A percentile compares a stretch with the other conserved stretches of the same genome.
Conservation (phyloP, 1,140 invertebrate species). For the Drosophila willistoni region DNA sequence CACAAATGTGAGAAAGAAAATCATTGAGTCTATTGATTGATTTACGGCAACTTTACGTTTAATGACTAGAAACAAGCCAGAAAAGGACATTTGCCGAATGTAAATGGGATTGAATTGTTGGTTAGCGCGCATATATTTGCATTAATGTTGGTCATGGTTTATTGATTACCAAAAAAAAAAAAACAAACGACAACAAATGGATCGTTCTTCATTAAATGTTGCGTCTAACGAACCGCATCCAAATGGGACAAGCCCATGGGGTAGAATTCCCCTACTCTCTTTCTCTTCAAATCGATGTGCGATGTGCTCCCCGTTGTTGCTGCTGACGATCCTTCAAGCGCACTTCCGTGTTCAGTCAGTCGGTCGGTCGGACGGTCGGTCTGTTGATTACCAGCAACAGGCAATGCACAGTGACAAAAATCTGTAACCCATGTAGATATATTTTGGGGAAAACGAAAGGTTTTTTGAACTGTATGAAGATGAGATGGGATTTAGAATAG, state of each 20-base stretch:
- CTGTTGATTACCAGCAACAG: constrained; percentile 37
- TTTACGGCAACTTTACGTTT: constrained; percentile 57
- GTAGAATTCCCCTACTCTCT: neutral
- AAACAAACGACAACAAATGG: neutral
- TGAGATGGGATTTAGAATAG: too few relatives aligned
- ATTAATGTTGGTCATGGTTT: constrained; percentile 73
- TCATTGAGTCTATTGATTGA: constrained; percentile 58
- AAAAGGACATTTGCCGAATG: constrained; percentile 45
- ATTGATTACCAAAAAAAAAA: constrained; percentile 51
- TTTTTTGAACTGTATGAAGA: too few relatives aligned
- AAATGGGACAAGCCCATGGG: constrained; percentile 52
- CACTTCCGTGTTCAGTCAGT: constrained; percentile 52
- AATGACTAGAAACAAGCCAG: constrained; percentile 14
- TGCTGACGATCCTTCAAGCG: constrained; percentile 68
- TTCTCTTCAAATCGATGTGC: constrained; percentile 8
- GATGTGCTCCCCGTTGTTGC: too few relatives aligned
- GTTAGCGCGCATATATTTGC: constrained; percentile 43
- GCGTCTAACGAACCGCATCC: constrained; percentile 71
- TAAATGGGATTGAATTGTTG: neutral
- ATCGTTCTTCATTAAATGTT: constrained; percentile 63
- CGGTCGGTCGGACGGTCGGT: too few relatives aligned
- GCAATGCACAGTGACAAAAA: constrained; percentile 16
- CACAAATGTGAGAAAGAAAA: constrained; percentile 30
- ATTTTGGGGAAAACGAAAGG: too few relatives aligned
- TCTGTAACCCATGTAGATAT: too few relatives aligned